Evolutionary conservation across 30 jellyfish, hydroid and myxozoan genomes (phyloP).

Genomic region (Chironex yamaguchii): DNA sequence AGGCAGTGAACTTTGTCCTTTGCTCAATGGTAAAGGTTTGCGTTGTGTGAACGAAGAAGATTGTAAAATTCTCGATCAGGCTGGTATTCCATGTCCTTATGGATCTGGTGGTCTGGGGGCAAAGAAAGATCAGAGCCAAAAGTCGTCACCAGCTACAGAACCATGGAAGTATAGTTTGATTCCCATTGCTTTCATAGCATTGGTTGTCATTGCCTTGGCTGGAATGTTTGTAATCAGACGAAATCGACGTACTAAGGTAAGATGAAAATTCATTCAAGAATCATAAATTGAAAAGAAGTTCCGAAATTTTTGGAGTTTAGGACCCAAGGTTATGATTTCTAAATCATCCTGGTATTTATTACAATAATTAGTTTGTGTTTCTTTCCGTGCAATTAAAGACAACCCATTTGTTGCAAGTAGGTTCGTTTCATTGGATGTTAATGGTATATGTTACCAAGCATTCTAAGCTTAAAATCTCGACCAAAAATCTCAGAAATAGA

Average conservation of each 20-base stretch:
- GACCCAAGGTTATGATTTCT: no score
- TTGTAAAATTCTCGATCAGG: constrained; percentile 54
- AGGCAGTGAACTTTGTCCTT: constrained; percentile 58
- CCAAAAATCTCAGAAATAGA: no score
- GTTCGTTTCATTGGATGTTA: no score
- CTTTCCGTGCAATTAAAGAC: no score
- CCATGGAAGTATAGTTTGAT: constrained; percentile 58
- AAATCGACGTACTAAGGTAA: constrained; percentile 47
- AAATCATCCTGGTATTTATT: no score
- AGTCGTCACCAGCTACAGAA: constrained; percentile 1
- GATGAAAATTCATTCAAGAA: no score
- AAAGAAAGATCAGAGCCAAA: neutral
- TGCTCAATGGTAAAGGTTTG: constrained; percentile 54
- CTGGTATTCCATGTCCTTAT: constrained; percentile 70
- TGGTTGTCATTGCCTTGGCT: constrained; percentile 16
- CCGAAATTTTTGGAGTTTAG: no score
- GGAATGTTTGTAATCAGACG: constrained; percentile 29
- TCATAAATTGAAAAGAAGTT: no score
- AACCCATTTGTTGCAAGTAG: no score
- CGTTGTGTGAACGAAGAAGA: constrained; percentile 80
- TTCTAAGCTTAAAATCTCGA: no score
- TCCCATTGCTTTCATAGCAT: constrained; percentile 2
- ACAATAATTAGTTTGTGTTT: no score
- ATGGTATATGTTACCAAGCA: no score
- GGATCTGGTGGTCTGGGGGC: constrained; percentile 27